Conservation (phyloP, 2,888 invertebrate species). For the Ptilodon capucinus region DNA sequence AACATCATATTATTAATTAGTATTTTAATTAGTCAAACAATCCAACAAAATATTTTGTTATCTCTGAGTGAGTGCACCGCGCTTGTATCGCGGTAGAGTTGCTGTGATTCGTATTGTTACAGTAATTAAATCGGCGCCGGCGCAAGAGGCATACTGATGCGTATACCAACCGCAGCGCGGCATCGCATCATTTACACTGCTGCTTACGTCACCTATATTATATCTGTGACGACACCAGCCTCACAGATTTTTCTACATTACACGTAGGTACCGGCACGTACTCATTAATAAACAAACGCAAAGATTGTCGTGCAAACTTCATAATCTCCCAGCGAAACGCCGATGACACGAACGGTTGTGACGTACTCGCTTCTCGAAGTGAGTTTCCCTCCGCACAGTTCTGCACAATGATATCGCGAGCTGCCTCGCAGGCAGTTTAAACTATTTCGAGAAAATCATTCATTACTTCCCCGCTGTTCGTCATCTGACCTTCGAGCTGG, state of each 20-base stretch:
- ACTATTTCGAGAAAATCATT: slow-evolving; percentile 28
- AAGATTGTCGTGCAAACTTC: slow-evolving; percentile 12
- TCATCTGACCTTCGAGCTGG: slow-evolving; percentile 23
- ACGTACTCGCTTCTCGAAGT: slow-evolving; percentile 23
- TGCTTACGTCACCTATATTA: slow-evolving; percentile 33
- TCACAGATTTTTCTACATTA: slow-evolving; percentile 18
- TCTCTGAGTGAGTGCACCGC: slow-evolving; percentile 8
- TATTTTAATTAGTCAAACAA: slow-evolving; percentile 5
- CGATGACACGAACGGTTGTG: slow-evolving; percentile 13
- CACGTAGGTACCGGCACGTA: slow-evolving; percentile 8
- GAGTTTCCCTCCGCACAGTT: slow-evolving; percentile 5
- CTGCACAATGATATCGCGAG: slow-evolving; percentile 9
- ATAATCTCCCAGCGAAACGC: slow-evolving; percentile 10
- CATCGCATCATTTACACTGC: slow-evolving; percentile 25
- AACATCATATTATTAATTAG: background rate
- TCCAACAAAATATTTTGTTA: slow-evolving; percentile 1
- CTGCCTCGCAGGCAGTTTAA: slow-evolving; percentile 13
- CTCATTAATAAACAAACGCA: slow-evolving; percentile 19
- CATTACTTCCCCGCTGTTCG: slow-evolving; percentile 23
- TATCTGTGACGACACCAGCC: slow-evolving; percentile 35
- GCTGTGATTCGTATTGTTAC: slow-evolving; percentile 26
- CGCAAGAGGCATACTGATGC: slow-evolving; percentile 32
- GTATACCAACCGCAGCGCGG: slow-evolving; percentile 12
- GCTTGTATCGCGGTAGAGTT: slow-evolving; percentile 4
- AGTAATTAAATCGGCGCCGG: slow-evolving; percentile 40